These are phyloP conservation scores for Passer domesticus DNA, from an alignment of 2,113 vertebrate genomes.

Conservation along the genomic window DNA sequence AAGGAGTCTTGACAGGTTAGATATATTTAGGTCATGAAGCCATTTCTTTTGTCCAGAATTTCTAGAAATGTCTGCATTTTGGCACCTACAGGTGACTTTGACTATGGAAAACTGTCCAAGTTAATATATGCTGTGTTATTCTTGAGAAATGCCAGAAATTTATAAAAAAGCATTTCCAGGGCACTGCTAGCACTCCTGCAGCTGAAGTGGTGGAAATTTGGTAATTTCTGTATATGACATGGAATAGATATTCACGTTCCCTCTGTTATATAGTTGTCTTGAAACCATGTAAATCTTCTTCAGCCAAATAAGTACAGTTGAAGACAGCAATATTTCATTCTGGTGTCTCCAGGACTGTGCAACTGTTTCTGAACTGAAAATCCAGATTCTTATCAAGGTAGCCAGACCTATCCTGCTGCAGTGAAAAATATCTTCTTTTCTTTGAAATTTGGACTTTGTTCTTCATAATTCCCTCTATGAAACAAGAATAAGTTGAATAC, in stretches of 20 bases:
- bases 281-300: neutral
- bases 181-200: neutral
- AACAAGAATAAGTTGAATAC: neutral
- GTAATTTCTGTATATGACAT: neutral
- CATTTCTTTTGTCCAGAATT: neutral
- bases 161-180: neutral
- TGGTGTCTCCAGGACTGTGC: neutral
- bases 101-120: neutral
- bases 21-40: neutral
- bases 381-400: neutral
- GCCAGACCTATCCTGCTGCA: neutral
- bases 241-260: neutral
- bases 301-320: neutral
- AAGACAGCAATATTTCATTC: slow-evolving; percentile 17
- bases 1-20: neutral
- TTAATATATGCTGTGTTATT: neutral
- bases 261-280: neutral
- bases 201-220: neutral
- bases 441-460: neutral
- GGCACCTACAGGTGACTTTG: neutral
- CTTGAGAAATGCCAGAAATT: neutral
- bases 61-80: neutral
- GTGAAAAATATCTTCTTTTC: neutral
- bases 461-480: neutral
- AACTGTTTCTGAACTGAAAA: slow-evolving; percentile 17